Percentiles rank a stretch among this genome's conserved stretches.
phyloP scores from a whole-genome alignment of 2,888 invertebrate species.

The Heliothis peltigera region DNA sequence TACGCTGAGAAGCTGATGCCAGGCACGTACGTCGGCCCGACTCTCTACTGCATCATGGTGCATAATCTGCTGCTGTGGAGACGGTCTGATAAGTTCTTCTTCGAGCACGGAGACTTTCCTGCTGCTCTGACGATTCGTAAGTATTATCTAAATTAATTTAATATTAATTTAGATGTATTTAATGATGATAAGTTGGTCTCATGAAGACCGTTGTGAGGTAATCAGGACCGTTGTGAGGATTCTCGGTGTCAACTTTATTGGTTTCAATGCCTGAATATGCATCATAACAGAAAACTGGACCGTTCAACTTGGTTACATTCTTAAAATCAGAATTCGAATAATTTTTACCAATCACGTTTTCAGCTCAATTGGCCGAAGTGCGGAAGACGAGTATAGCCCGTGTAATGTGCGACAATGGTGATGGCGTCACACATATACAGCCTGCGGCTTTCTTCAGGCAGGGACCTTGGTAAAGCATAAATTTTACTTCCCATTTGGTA shows the following conservation, averaged over 20 bases:
- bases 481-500: too few relatives aligned
- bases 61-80: conserved; percentile 66
- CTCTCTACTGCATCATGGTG: conserved; percentile 68
- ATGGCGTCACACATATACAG: conserved; percentile 88
- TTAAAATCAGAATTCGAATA: background rate
- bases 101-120: conserved; percentile 66
- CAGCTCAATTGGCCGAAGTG: conserved; percentile 85
- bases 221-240: too few relatives aligned
- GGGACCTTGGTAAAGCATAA: conserved; percentile 57
- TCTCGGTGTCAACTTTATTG: too few relatives aligned
- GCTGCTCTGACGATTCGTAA: conserved; percentile 64
- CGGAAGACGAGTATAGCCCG: conserved; percentile 92
- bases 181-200: too few relatives aligned
- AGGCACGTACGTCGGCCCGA: conserved; percentile 58
- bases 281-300: too few relatives aligned
- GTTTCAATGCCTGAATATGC: too few relatives aligned
- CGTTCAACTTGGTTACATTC: too few relatives aligned
- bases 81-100: conserved; percentile 67
- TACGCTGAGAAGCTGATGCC: conserved; percentile 63
- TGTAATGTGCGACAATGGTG: conserved; percentile 93
- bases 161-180: too few relatives aligned
- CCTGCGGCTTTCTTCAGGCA: conserved; percentile 58
- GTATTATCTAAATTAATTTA: conserved; percentile 15
- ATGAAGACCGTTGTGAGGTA: too few relatives aligned
- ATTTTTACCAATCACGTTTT: background rate